Base-by-base conservation (phyloP, 2,113 vertebrate species). In the Chaetodon auriga region DNA sequence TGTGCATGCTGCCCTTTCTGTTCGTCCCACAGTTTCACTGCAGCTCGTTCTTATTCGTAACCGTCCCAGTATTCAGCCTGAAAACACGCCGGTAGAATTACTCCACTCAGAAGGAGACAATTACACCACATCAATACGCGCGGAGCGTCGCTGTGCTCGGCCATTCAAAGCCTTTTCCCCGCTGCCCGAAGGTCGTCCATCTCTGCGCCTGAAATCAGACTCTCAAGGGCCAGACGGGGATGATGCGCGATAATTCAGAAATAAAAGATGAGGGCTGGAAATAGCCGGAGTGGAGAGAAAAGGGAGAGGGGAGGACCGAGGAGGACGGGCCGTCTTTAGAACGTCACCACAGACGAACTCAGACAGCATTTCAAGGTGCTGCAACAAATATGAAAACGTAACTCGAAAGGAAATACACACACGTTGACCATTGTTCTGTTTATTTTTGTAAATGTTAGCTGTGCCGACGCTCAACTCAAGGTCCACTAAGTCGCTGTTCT, bases 141-240 rank as follows among this genome's bases (percentile, higher is more conserved):
- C 15, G 11, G 38, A 78, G 71, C 45, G 45, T 16, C 21, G 63
- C 78, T 15, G 60, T 36, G 21, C 63, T 68, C 70, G 11, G 5
- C 68, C 75, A 71, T 82, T 84, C 83, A 80, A n/a, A 75, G 64
- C 53, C 16, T 58, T 41, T 7, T 30, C 30, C 25, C 35, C 5
- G 38, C 80, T 19, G 70, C 30, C 5, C 15, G 81, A 84, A 91
- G 90, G 84, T 82, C 86, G 84, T 63, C 83, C 69, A 78, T 82
- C 64, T 64, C 60, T 5, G 57, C 45, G 65, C 62, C 83, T 82
- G 76, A 82, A 82, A 89, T 82, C 81, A 55, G 75, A 89, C 83
- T 84, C 85, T 86, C 80, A 2, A 64, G 81, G 73, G 81, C 45
- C 80, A 4, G 61, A 23, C 66, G 6, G 66, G 74, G 81, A 75